Conservation (phyloP, 2,888 invertebrate genomes). For the Gymnoscelis rufifasciata region DNA sequence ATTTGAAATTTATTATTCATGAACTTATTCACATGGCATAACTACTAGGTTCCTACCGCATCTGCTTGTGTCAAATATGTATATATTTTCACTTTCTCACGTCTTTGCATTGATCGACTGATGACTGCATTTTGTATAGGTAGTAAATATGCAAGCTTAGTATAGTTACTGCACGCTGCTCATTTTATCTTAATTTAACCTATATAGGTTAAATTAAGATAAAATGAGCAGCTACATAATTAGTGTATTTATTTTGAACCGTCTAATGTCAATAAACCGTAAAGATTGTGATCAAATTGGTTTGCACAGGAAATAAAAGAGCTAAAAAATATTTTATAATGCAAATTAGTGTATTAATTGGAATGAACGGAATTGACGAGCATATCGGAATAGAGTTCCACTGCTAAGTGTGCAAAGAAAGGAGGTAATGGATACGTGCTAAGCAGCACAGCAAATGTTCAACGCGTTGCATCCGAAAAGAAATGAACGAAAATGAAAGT, state of each 20-base stretch:
- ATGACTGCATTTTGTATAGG: background rate
- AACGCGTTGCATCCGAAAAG: constrained; percentile 72
- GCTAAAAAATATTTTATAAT: too few species aligned
- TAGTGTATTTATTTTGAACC: too few species aligned
- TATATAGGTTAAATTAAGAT: too few species aligned
- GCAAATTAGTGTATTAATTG: background rate
- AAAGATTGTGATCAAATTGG: too few species aligned
- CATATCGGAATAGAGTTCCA: constrained; percentile 40
- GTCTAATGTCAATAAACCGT: too few species aligned
- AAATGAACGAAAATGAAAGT: constrained; percentile 79
- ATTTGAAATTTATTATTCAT: constrained; percentile 14
- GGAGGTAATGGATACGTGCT: constrained; percentile 64
- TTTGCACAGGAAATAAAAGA: too few species aligned
- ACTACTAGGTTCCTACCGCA: background rate
- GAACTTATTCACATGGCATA: constrained; percentile 5
- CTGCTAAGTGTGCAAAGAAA: constrained; percentile 56
- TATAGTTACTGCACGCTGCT: too few species aligned
- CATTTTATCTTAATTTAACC: too few species aligned
- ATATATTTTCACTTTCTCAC: background rate
- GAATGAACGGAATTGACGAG: constrained; percentile 28
- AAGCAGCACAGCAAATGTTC: constrained; percentile 63
- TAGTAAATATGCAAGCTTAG: too few species aligned
- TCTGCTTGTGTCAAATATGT: background rate
- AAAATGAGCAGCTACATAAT: too few species aligned
- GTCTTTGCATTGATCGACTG: background rate